Conservation (phyloP, 2,888 invertebrate genomes). For the Andrena bucephala region DNA sequence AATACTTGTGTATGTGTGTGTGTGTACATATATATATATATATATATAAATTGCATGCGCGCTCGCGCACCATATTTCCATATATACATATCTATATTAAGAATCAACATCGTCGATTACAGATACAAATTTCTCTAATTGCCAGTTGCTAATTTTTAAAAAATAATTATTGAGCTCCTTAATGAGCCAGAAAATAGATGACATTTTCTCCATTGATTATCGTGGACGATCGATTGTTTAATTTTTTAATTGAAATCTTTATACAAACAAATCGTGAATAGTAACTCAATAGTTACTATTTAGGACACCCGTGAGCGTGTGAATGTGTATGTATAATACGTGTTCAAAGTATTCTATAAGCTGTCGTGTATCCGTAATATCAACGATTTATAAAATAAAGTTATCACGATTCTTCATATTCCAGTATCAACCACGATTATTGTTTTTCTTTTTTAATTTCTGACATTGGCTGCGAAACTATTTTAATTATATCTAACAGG, state of each 20-base stretch:
- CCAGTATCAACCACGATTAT: background rate
- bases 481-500: background rate
- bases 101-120: conserved; percentile 18
- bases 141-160: too few relatives aligned
- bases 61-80: conserved; percentile 22
- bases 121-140: conserved; percentile 19
- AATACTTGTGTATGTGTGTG: background rate
- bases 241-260: background rate
- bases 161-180: too few relatives aligned
- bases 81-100: conserved; percentile 41
- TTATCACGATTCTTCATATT: conserved; percentile 6
- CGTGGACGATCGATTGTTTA: background rate
- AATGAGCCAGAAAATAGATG: too few relatives aligned
- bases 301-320: background rate
- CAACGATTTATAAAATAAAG: conserved; percentile 11
- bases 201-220: too few relatives aligned
- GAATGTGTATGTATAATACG: background rate
- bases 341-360: conserved; percentile 15
- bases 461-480: background rate
- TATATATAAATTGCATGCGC: conserved; percentile 1
- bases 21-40: background rate
- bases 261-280: too few relatives aligned
- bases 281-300: background rate
- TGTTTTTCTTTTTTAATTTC: background rate
- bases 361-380: conserved; percentile 5